Percentiles rank a stretch among this genome's conserved stretches.
phyloP scores from a whole-genome alignment of 2,888 invertebrate genomes.

The Sicus ferrugineus region DNA sequence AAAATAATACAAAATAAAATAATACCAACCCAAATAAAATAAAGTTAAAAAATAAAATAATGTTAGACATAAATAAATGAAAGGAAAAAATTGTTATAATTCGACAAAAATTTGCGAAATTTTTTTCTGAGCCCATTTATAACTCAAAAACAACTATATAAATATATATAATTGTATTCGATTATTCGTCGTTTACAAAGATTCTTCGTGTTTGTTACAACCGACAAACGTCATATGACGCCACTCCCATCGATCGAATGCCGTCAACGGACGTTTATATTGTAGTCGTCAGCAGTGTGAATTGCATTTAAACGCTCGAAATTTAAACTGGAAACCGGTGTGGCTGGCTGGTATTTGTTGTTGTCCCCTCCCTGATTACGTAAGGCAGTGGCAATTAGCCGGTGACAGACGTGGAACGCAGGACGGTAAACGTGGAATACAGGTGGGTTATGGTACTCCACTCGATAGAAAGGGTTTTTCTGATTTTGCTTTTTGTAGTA shows the following conservation, averaged over 20 bases:
- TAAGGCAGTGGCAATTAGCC: not conserved
- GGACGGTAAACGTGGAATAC: not conserved
- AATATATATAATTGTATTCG: no score
- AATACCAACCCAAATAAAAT: not conserved
- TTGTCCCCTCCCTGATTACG: not conserved
- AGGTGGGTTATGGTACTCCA: not conserved
- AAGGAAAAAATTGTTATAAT: no score
- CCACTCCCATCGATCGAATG: not conserved
- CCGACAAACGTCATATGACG: not conserved
- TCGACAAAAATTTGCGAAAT: no score
- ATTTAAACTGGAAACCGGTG: not conserved
- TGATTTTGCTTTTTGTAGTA: not conserved
- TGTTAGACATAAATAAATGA: no score
- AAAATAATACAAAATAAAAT: not conserved
- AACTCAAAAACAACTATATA: no score
- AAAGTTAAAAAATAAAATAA: no score
- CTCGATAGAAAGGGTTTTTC: not conserved
- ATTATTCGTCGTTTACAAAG: no score
- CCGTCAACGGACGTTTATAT: not conserved
- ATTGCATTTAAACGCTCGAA: not conserved
- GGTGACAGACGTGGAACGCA: not conserved
- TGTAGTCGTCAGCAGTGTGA: not conserved
- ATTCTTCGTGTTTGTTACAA: not conserved
- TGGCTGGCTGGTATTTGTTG: not conserved
- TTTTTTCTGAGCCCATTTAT: no score